Percentiles rank a stretch among this genome's conserved stretches.
Evolutionary conservation across 2,113 vertebrate genomes (phyloP).

Genomic region (Colistium nudipinnis): DNA sequence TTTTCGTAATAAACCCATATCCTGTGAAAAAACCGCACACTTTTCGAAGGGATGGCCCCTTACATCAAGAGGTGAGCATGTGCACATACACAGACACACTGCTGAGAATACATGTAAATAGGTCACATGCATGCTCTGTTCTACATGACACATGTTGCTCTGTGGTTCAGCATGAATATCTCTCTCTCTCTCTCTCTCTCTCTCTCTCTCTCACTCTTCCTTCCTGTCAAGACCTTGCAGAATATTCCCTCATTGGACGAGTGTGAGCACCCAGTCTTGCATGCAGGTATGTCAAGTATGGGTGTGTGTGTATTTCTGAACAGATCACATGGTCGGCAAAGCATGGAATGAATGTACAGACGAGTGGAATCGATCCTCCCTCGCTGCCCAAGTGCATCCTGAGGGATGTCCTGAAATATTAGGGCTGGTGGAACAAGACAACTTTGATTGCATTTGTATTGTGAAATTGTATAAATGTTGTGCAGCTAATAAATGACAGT

Average conservation of each 20-base stretch:
- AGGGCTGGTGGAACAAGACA: constrained; percentile 22
- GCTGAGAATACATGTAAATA: constrained; percentile 59
- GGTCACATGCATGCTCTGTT: constrained; percentile 66
- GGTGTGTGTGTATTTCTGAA: constrained; percentile 53
- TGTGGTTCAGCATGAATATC: constrained; percentile 32
- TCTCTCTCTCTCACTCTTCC: neutral
- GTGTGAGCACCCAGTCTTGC: constrained; percentile 35
- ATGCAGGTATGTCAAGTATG: constrained; percentile 35
- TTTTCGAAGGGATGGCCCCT: constrained; percentile 78
- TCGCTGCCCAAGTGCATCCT: constrained; percentile 58
- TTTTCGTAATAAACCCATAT: constrained; percentile 77
- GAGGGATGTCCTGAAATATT: constrained; percentile 46
- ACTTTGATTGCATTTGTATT: neutral
- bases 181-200: neutral
- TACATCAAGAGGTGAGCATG: constrained; percentile 25
- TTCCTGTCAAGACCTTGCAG: neutral
- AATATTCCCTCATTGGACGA: constrained; percentile 12
- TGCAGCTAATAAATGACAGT: neutral
- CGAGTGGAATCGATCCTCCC: constrained; percentile 69
- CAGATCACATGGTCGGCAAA: constrained; percentile 82
- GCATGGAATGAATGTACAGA: constrained; percentile 68
- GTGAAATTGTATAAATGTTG: neutral
- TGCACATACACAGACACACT: neutral
- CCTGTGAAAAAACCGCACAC: constrained; percentile 77
- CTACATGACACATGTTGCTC: constrained; percentile 35